phyloP scores from a whole-genome alignment of 2,888 invertebrate species.

The Tetragonula carbonaria region DNA sequence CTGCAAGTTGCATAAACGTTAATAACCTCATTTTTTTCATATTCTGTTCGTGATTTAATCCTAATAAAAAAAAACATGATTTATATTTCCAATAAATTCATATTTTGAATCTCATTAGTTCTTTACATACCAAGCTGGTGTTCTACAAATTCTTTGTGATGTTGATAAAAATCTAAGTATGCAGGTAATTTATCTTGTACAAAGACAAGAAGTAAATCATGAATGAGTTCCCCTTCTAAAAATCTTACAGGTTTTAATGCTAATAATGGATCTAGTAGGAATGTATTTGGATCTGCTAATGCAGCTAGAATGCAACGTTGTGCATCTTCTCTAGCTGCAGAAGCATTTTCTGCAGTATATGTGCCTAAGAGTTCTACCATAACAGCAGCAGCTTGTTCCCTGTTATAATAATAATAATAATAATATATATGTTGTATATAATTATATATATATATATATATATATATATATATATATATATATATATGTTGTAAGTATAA shows the following conservation, averaged over 20 bases:
- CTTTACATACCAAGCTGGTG: constrained; percentile 83
- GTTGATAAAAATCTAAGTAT: constrained; percentile 96
- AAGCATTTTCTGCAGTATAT: constrained; percentile 98
- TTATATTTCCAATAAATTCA: background rate
- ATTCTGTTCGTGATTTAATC: constrained; percentile 96
- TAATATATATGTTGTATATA: too few relatives aligned
- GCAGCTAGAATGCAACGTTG: constrained; percentile 98
- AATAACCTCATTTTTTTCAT: constrained; percentile 98
- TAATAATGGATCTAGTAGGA: constrained; percentile 96
- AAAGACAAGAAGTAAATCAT: constrained; percentile 96
- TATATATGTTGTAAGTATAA: too few relatives aligned
- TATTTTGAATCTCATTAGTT: constrained; percentile 10
- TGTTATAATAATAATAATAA: constrained; percentile 80
- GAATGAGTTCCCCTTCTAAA: constrained; percentile 97
- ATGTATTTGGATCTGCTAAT: constrained; percentile 97
- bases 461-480: too few relatives aligned
- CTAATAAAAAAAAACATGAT: constrained; percentile 78
- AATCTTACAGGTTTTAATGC: constrained; percentile 97
- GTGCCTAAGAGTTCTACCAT: constrained; percentile 98
- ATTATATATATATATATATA: too few relatives aligned
- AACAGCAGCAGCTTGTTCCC: constrained; percentile 96
- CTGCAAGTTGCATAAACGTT: constrained; percentile 99
- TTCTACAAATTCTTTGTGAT: constrained; percentile 95
- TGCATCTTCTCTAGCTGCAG: constrained; percentile 98
- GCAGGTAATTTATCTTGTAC: constrained; percentile 97